These are phyloP conservation scores for Drosophila phalerata DNA, from an alignment of 2,888 invertebrate genomes.

Conservation along the genomic window DNA sequence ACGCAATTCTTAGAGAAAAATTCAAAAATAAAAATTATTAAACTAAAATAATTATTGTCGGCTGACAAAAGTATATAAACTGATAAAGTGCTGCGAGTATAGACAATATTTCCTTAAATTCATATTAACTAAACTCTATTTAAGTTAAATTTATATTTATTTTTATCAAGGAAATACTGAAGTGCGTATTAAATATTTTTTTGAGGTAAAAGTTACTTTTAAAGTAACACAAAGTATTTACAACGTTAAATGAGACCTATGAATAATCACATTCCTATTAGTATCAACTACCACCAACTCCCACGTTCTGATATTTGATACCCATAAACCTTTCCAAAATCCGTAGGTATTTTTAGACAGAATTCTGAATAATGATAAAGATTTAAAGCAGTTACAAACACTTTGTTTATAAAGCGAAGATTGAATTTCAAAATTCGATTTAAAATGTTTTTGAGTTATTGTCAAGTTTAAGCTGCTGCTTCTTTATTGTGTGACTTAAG, in stretches of 20 bases:
- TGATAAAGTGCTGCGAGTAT: too few relatives aligned
- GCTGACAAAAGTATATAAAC: constrained; percentile 8
- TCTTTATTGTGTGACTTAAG: constrained; percentile 17
- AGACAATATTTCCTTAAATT: too few relatives aligned
- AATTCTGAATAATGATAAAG: background rate
- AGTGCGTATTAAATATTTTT: background rate
- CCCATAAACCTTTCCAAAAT: background rate
- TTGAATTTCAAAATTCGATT: constrained; percentile 11
- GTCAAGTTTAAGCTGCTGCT: constrained; percentile 1
- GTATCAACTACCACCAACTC: background rate
- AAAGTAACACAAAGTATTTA: background rate
- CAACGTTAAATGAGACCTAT: background rate
- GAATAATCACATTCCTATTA: background rate
- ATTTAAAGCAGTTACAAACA: background rate
- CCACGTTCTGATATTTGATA: background rate
- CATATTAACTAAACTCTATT: too few relatives aligned
- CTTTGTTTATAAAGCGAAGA: background rate
- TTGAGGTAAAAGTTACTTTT: background rate
- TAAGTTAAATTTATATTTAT: too few relatives aligned
- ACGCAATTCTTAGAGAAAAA: too few relatives aligned
- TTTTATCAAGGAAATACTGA: too few relatives aligned
- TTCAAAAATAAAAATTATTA: too few relatives aligned
- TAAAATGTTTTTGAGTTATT: background rate
- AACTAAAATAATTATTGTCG: constrained; percentile 8
- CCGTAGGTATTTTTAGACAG: background rate